These are phyloP conservation scores for Vicugna pacos DNA, from an alignment of 2,113 vertebrate species.

Conservation along the genomic window DNA sequence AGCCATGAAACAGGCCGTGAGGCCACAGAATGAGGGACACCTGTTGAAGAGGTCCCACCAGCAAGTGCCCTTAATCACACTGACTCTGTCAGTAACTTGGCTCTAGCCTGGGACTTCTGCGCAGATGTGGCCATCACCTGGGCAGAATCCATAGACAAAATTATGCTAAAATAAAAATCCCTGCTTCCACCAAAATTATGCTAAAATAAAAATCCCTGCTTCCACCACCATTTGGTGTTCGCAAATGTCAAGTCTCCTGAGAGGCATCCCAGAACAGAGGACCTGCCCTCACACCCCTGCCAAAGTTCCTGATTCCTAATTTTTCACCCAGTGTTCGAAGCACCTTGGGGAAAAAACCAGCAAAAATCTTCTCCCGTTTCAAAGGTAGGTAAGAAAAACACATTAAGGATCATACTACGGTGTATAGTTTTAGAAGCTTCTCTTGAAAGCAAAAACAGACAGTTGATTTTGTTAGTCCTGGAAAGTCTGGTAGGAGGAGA, in stretches of 20 bases:
- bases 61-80: too few relatives aligned
- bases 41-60: neutral
- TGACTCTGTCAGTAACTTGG: neutral
- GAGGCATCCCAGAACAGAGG: neutral
- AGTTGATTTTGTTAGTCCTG: neutral
- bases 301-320: neutral
- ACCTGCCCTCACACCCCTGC: neutral
- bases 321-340: neutral
- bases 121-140: too few relatives aligned
- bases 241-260: neutral
- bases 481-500: neutral
- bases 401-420: neutral
- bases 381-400: neutral
- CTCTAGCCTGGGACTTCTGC: neutral
- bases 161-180: neutral
- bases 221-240: neutral
- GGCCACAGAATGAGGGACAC: neutral
- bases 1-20: neutral
- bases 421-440: neutral
- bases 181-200: neutral
- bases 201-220: neutral
- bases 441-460: constrained; percentile 35
- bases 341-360: neutral
- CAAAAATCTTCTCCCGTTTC: neutral
- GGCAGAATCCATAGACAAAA: neutral